phyloP scores from a whole-genome alignment of 92 coral and sea anemone species.

The Micromussa lordhowensis region DNA sequence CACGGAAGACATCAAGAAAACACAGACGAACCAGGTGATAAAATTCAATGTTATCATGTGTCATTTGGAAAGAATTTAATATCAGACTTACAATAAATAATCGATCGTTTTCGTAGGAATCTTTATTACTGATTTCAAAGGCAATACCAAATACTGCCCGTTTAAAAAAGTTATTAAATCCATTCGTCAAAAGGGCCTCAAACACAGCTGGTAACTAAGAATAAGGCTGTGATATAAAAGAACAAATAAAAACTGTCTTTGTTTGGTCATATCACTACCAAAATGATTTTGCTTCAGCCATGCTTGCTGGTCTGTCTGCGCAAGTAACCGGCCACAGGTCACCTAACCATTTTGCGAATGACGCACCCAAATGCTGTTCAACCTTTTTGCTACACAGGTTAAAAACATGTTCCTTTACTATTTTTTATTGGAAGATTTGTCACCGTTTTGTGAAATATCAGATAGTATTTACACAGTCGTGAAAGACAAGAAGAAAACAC shows the following conservation, averaged over 20 bases:
- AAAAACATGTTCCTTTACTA: too few relatives aligned
- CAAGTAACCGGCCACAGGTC: too few relatives aligned
- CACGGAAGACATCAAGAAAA: not conserved
- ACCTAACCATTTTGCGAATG: too few relatives aligned
- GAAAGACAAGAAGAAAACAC: not conserved
- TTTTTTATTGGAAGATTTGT: not conserved
- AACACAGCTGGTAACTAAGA: not conserved
- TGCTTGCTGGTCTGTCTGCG: conserved; percentile 32
- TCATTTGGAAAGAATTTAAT: not conserved
- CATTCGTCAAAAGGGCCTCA: not conserved
- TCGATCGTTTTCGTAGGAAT: not conserved
- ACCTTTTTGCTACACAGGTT: too few relatives aligned
- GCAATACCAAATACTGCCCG: not conserved
- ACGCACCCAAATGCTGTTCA: too few relatives aligned
- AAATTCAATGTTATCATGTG: not conserved
- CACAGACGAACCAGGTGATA: not conserved
- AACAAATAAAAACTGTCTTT: not conserved
- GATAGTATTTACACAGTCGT: not conserved
- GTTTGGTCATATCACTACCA: not conserved
- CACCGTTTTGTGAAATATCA: too few relatives aligned
- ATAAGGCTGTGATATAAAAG: too few relatives aligned
- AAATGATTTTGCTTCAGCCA: not conserved
- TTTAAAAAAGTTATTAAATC: too few relatives aligned
- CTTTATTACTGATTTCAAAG: not conserved
- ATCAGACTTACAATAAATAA: not conserved